Evolutionary conservation across 2,888 invertebrate genomes (phyloP), one percentile per base, ranked within the genome.

Genomic region (Orthosia cruda): DNA sequence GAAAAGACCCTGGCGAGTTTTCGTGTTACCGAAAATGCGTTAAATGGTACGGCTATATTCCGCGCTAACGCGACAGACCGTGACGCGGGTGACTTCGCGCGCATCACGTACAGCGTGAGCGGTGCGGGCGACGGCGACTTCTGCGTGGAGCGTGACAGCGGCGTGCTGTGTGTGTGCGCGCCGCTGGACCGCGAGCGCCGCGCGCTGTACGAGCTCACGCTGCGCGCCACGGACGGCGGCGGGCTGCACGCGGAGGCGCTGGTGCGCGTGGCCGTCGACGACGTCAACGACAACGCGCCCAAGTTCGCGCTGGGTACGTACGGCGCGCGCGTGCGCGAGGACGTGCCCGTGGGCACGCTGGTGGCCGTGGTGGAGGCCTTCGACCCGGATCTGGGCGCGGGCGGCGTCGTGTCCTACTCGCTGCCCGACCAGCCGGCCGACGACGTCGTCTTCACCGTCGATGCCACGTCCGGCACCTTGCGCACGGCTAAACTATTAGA

Each of bases 261-360:
- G 45, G 98, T 99, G 40, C 97, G 98, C 81, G 98, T 99, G 61
- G 97, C 97, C 50, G 98, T 99, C 11, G 98, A 98, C 89, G 99
- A 99, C 94, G 98, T 99, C 66, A 99, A 99, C 94, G 99, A 98
- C 94, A 98, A 98, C 92, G 97, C 98, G 3, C 99, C 99, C 0
- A 97, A 97, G 80, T 99, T 99, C 93, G 98, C 98, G 49, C 97
- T 98, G 63, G 94, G 97, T 45, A 97, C 97, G 81, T 99, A 98
- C 91, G 92, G 97, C 57, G 98, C 99, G 54, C 98, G 98, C 91
- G 98, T 99, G 32, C 97, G 99, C 11, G 99, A 99, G 94, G 99
- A 99, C 94, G 97, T 99, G 70, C 99, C 99, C 0, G 95, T 97
- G 3, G 99, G 99, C 78, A 98, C 98, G 74, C 98, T 99, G 3